Base-by-base conservation (phyloP, 2,888 invertebrate genomes). In the Vesta saturnalis region DNA sequence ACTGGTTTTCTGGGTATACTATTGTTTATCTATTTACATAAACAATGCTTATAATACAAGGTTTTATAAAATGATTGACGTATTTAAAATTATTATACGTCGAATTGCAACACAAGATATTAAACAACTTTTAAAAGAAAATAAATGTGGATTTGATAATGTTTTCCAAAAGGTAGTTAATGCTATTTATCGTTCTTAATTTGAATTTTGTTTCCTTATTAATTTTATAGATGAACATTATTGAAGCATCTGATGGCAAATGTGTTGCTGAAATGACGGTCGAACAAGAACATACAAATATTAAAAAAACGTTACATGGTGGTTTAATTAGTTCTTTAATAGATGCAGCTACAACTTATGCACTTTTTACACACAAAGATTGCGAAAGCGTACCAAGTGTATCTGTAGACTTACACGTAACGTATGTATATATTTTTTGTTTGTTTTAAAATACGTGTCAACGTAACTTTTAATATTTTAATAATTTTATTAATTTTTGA, bases 281-380 rank as follows among this genome's bases (percentile, higher is more conserved):
- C 0, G 87, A 85, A 0, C 85, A 90, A 1, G 92, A 93, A 73
- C 93, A 95, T 79, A 84, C 92, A 1, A 97, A 97, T 83, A 83
- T 86, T 12, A 81, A 86, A 30, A 94, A 94, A 0, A 89, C 90
- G 0, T 82, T 97, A 2, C 97, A 97, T 80, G 96, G 96, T 1
- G 97, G 95, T 4, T 90, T 94, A 76, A 93, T 93, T 1, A 92
- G 94, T 1, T 93, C 94, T 0, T 81, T 96, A 8, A 89, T 94
- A 0, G 94, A 94, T 79, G 85, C 86, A 61, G 82, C 96, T 18
- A 95, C 96, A 0, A 92, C 93, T 0, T 91, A 91, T 79, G 96
- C 94, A 0, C 82, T 96, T 0, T 87, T 92, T 80, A 89, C 93
- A 0, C 87, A 89, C 76, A 88, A 86, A n/a, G 84, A 85, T 21